Percentiles rank a stretch among this genome's conserved stretches.
These are phyloP conservation scores for Marisa cornuarietis DNA, from an alignment of 1,140 invertebrate genomes.

Conservation along the genomic window DNA sequence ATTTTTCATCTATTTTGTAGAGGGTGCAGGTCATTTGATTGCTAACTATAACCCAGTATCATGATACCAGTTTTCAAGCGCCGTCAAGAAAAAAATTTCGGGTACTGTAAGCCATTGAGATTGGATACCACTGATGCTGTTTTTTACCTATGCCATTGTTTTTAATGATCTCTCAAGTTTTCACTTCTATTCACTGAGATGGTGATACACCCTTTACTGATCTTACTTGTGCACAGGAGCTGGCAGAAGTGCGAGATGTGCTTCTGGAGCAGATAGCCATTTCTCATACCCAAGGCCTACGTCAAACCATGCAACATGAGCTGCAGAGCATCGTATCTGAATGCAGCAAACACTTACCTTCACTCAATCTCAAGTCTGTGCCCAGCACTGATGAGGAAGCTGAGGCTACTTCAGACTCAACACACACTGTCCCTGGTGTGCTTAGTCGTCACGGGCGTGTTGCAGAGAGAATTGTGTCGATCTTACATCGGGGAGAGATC, in stretches of 20 bases:
- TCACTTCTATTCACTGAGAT: too few relatives aligned
- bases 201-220: background rate
- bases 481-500: too few relatives aligned
- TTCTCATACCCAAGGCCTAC: constrained; percentile 30
- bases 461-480: too few relatives aligned
- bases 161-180: background rate
- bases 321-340: constrained; percentile 17
- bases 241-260: constrained; percentile 51
- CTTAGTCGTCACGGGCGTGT: too few relatives aligned
- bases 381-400: background rate
- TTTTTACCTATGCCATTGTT: constrained; percentile 15
- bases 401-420: too few relatives aligned
- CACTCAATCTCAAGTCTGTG: constrained; percentile 5
- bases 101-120: background rate
- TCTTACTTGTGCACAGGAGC: constrained; percentile 40
- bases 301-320: constrained; percentile 33
- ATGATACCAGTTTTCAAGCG: too few relatives aligned
- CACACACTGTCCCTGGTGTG: too few relatives aligned
- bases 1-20: too few relatives aligned
- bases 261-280: constrained; percentile 47
- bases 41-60: too few relatives aligned
- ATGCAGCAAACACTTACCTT: constrained; percentile 9
- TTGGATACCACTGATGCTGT: background rate
- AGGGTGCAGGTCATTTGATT: too few relatives aligned
- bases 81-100: too few relatives aligned